Conservation (phyloP, 2,113 vertebrate genomes). For the Aspidoscelis tigris region DNA sequence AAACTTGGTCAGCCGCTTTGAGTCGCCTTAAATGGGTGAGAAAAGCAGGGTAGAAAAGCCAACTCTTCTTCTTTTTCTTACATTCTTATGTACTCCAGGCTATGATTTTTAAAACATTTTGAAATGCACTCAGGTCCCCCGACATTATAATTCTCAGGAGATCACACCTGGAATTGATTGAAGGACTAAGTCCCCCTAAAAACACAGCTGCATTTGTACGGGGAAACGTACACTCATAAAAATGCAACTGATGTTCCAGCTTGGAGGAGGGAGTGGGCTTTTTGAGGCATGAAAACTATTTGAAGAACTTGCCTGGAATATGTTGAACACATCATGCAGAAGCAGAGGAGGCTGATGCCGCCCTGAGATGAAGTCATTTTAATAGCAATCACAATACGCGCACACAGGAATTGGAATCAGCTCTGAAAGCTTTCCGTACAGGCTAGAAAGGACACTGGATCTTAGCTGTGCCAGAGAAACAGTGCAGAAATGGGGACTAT, state of each 20-base stretch:
- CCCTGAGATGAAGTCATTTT: slow-evolving; percentile 16
- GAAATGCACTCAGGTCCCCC: not conserved
- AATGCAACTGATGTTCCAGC: slow-evolving; percentile 44
- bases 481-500: not conserved
- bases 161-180: not conserved
- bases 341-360: not conserved
- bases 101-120: not conserved
- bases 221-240: not conserved
- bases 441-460: not conserved
- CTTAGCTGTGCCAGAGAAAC: not conserved
- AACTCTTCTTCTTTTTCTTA: no score
- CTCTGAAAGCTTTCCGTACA: not conserved
- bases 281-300: slow-evolving; percentile 55
- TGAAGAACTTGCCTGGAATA: slow-evolving; percentile 40
- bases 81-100: not conserved
- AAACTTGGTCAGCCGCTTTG: no score
- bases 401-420: not conserved
- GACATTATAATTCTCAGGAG: not conserved
- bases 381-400: not conserved
- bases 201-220: slow-evolving; percentile 16
- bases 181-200: slow-evolving; percentile 35
- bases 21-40: no score
- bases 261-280: slow-evolving; percentile 2
- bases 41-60: no score
- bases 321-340: slow-evolving; percentile 36